Base-by-base conservation (phyloP, 1,140 invertebrate species). In the Ceratoteleas bidentatus region DNA sequence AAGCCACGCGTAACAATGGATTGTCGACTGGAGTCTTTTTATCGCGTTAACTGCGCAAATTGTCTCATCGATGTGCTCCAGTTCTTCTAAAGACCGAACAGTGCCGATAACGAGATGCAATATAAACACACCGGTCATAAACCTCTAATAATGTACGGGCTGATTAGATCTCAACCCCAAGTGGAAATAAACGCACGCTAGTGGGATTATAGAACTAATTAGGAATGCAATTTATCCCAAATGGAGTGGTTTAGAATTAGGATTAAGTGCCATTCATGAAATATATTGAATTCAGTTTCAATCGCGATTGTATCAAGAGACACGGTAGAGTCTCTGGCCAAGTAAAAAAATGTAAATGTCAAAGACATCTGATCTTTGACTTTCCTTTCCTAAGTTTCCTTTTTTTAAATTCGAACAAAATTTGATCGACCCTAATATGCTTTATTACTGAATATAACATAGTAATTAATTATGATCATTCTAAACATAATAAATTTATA, bases 1-100 rank as follows among this genome's bases (percentile, higher is more conserved):
- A 10, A 33, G 50, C 45, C 40, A 32, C 6, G 38, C 33, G 36
- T 47, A 54, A 72, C 57, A 72, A 58, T 58, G 40, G 45, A 38
- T 61, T 61, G 61, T 61, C 68, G 56, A 38, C n/a, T 16, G 54
- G 43, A 53, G 53, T 16, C 34, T 61, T 54, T 72, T 72, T 72
- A 58, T 54, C 34, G 45, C 10, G 49, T 58, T 47, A 60, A 33
- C 0, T 56, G 45, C 14, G 4, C 14, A 33, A 61, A 47, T 54
- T 47, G 58, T 53, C 57, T 72, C 56, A 50, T 54, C 49, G 47
- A 54, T 40, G 68, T 72, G 57, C 58, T 72, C 68, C 11, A 72
- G 40, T 72, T 72, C 38, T 62, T 62, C 24, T 47, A 72, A 54
- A 54, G 58, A 14, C 47, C 32, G 14, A 57, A 57, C 10, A 9